Conservation (phyloP, 2,113 vertebrate genomes). For the Felis chaus region DNA sequence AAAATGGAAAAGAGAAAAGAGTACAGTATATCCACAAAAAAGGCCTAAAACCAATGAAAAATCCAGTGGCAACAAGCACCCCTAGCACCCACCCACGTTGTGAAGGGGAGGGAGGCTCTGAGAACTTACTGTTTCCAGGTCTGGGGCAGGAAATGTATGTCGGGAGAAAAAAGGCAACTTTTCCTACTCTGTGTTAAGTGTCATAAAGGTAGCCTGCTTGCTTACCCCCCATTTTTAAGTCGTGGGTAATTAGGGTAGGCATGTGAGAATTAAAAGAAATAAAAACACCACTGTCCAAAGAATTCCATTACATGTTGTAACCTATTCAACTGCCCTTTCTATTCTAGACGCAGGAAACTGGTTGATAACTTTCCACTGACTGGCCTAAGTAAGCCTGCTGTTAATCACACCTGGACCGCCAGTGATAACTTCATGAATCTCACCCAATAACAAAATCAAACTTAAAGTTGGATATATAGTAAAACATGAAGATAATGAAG, state of each 20-base stretch:
- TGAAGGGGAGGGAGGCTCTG: neutral
- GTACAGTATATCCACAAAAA: neutral
- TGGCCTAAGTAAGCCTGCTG: neutral
- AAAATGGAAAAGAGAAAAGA: neutral
- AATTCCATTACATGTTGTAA: neutral
- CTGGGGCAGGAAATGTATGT: neutral
- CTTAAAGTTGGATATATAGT: neutral
- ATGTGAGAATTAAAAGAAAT: neutral
- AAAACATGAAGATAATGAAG: neutral
- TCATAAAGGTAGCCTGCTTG: neutral
- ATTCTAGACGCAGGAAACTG: neutral
- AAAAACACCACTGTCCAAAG: neutral
- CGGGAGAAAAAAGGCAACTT: neutral
- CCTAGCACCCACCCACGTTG: neutral
- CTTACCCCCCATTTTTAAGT: neutral
- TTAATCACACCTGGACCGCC: neutral
- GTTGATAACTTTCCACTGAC: neutral
- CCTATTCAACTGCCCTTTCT: neutral
- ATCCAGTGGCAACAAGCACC: neutral
- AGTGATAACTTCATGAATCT: neutral
- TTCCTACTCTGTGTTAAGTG: neutral
- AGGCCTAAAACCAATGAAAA: neutral
- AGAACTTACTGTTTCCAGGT: neutral
- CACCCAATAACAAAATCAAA: constrained; percentile 15
- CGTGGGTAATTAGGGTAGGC: neutral